These are phyloP conservation scores for Trinorchestia longiramus DNA, from an alignment of 1,140 invertebrate genomes.

Conservation along the genomic window DNA sequence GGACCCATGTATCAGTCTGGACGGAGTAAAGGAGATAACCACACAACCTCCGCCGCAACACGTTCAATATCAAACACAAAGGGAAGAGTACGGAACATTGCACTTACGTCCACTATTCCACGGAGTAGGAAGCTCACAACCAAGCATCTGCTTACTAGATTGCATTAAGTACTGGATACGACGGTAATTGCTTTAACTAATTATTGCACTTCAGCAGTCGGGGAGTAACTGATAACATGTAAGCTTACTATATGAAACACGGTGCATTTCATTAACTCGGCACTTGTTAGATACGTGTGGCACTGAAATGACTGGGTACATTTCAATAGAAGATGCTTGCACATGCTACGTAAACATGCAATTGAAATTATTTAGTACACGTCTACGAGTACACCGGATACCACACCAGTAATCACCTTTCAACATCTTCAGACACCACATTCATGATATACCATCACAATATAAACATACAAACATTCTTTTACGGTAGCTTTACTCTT, in stretches of 20 bases:
- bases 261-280: background rate
- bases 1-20: background rate
- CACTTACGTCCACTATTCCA: background rate
- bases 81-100: background rate
- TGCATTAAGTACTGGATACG: background rate
- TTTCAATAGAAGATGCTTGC: background rate
- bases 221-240: background rate
- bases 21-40: background rate
- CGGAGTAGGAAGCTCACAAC: background rate
- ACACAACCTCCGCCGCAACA: background rate
- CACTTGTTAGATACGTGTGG: background rate
- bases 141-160: background rate
- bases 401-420: background rate
- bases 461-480: conserved; percentile 18
- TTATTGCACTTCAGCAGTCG: background rate
- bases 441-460: conserved; percentile 15
- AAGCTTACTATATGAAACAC: background rate
- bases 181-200: background rate
- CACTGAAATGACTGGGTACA: background rate
- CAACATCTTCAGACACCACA: background rate
- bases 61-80: background rate
- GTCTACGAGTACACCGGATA: background rate
- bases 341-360: background rate
- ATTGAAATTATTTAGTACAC: background rate
- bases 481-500: background rate